Evolutionary conservation across 2,113 vertebrate species (phyloP).

Genomic region (Sisor rabdophorus): DNA sequence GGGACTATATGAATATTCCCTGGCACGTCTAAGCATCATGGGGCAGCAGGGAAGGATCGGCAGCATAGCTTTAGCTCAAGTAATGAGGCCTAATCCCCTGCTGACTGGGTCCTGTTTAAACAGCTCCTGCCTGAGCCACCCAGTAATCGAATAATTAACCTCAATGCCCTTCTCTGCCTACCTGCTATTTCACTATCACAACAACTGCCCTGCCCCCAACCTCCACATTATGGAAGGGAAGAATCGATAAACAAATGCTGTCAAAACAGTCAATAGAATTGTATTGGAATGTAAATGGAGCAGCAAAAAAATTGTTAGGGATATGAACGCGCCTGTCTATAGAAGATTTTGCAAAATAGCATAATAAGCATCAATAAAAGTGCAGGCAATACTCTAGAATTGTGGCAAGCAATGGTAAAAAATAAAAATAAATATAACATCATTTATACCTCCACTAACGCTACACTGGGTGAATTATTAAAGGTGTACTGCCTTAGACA

Average conservation of each 20-base stretch:
- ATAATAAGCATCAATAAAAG: constrained; percentile 7
- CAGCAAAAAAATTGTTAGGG: not conserved
- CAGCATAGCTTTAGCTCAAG: constrained; percentile 91
- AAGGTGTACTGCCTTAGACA: constrained; percentile 28
- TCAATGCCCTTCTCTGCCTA: constrained; percentile 68
- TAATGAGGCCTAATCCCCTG: constrained; percentile 97
- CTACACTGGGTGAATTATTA: constrained; percentile 28
- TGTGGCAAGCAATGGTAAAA: not conserved
- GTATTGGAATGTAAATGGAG: constrained; percentile 29
- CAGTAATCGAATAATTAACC: constrained; percentile 99
- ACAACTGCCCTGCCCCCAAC: constrained; percentile 40
- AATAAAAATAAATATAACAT: constrained; percentile 25
- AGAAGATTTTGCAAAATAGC: not conserved
- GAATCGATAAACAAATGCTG: constrained; percentile 29
- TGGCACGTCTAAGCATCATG: constrained; percentile 76
- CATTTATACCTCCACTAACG: constrained; percentile 15
- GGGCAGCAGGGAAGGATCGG: constrained; percentile 74
- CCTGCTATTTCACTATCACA: constrained; percentile 36
- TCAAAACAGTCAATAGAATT: constrained; percentile 21
- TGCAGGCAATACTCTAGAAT: not conserved
- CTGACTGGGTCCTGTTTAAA: constrained; percentile 83
- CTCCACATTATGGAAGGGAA: constrained; percentile 15
- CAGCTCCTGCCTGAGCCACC: constrained; percentile 83
- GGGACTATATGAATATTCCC: constrained; percentile 77
- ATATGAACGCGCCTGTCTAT: not conserved